Base-by-base conservation (phyloP, 2,797 vertebrate species). In the Squalus acanthias region DNA sequence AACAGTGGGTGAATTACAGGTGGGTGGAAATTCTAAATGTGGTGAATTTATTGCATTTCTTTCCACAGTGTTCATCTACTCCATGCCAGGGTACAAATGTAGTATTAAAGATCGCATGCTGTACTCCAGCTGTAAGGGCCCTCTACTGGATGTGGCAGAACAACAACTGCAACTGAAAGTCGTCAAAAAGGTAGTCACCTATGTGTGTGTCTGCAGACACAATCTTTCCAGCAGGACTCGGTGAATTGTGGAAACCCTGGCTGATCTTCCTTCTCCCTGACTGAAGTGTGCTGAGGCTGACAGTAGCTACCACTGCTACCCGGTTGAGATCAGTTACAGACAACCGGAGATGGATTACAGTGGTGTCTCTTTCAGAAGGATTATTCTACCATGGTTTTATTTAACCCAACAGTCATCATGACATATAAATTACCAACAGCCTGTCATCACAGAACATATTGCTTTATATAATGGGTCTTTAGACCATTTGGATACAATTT, bases 91-190 rank as follows among this genome's bases (percentile, higher is more conserved):
- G 0, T 99, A 99, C 98, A 99, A 98, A 97, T 99, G 99, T 97
- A 99, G 99, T 97, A 99, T 99, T 97, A 99, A 99, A 96, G 99
- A 99, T 96, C 98, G 99, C 96, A 99, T 99, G 99, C 97, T 99
- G 87, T 99, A 99, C 97, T 99, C 99, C 96, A 99, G 99, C 98
- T 99, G 99, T 98, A 99, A 99, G 98, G 99, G 99, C 98, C 98
- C 99, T 70, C 98, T 99, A 97, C 98, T 99, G 26, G 99, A 99
- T 96, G 99, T 99, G 0, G 99, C 98, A 96, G 99, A 99, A 97
- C 98, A 98, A 97, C 99, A 99, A 96, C 99, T 99, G 96, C 98
- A 98, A 96, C 98, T 99, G 97, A 99, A 99, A 97, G 98, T 99
- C 97, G 98, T 98, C 96, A 99, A 99, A 98, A 99, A 99, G 99